A percentile compares a stretch with the other conserved stretches of the same genome.
phyloP scores from a whole-genome alignment of 2,797 vertebrate species.

The Hafferia zeledoni region DNA sequence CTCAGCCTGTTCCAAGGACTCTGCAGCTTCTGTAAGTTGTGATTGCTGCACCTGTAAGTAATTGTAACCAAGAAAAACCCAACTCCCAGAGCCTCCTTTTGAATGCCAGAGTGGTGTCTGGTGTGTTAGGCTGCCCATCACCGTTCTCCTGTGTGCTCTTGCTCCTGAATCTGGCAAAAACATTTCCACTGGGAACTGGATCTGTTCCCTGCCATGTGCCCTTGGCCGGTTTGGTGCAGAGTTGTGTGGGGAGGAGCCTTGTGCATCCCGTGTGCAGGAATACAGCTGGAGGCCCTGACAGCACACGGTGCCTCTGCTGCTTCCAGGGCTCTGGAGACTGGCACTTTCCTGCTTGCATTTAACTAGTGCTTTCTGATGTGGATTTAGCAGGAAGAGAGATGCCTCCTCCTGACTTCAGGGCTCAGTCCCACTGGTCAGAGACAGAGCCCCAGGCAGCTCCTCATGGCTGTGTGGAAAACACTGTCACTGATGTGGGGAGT shows the following conservation, averaged over 20 bases:
- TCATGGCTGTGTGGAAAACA: fast-evolving
- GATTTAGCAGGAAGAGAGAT: neutral
- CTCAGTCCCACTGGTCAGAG: neutral
- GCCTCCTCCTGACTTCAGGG: neutral
- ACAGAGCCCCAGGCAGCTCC: neutral
- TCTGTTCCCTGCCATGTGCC: neutral
- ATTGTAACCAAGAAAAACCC: neutral
- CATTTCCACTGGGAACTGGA: fast-evolving
- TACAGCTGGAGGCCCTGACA: neutral
- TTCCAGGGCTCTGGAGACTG: neutral
- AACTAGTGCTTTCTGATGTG: neutral
- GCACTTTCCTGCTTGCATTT: neutral
- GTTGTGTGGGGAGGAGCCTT: too few species aligned
- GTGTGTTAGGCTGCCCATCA: fast-evolving
- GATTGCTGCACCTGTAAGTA: neutral
- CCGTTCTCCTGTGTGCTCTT: neutral
- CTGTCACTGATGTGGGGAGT: neutral
- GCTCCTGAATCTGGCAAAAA: neutral
- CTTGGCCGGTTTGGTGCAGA: neutral
- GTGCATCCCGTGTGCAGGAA: neutral
- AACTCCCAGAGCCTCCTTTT: fast-evolving
- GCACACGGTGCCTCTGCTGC: neutral
- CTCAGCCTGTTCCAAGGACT: neutral
- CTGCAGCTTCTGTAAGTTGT: neutral
- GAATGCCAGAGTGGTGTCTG: neutral